A percentile compares a stretch with the other conserved stretches of the same genome.
phyloP scores from a whole-genome alignment of 2,113 vertebrate species.

The Centrocercus urophasianus region DNA sequence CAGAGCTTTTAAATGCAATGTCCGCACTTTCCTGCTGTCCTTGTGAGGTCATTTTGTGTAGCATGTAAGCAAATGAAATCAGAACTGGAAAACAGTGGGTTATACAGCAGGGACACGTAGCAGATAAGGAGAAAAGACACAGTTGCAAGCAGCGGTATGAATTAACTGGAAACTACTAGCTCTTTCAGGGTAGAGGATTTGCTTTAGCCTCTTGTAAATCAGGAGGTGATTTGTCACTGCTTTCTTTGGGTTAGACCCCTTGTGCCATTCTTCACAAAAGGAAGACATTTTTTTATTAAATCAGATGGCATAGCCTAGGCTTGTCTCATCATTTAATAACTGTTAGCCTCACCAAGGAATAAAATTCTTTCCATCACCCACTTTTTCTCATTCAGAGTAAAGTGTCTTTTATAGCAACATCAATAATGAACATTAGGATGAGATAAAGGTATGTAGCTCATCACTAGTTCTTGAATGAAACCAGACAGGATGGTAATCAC shows the following conservation, averaged over 20 bases:
- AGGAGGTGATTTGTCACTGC: neutral
- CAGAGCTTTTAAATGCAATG: neutral
- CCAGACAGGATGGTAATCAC: neutral
- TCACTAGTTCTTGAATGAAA: neutral
- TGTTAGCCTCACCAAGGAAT: neutral
- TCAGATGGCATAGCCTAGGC: neutral
- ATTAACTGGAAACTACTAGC: neutral
- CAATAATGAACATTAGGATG: neutral
- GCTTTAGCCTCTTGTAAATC: neutral
- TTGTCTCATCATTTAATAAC: conserved; percentile 6
- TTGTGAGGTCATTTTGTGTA: fast-evolving
- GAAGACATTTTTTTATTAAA: neutral
- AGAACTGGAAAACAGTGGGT: neutral
- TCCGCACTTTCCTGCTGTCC: neutral
- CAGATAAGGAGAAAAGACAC: neutral
- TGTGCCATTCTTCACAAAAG: neutral
- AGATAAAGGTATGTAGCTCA: neutral
- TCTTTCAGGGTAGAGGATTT: neutral
- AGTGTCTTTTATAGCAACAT: neutral
- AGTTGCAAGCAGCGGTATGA: neutral
- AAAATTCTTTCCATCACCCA: neutral
- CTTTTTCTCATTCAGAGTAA: neutral
- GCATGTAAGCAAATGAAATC: neutral
- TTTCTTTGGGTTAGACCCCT: neutral
- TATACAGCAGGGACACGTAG: neutral